Conservation (phyloP, 2,888 invertebrate species). For the Ypsolopha sequella region DNA sequence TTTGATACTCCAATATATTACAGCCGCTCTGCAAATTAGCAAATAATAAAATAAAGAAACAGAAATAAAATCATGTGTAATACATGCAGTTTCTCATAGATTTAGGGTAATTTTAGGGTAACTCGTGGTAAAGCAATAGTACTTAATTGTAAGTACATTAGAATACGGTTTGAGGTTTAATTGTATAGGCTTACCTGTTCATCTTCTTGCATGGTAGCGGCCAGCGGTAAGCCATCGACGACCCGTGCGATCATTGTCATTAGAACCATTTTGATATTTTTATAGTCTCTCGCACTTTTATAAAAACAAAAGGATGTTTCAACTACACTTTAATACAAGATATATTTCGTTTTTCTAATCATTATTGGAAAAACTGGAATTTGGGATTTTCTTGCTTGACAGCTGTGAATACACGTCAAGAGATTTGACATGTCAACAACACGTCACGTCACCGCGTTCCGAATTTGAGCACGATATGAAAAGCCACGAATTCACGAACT, state of each 20-base stretch:
- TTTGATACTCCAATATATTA: constrained; percentile 97
- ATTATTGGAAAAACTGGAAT: constrained; percentile 39
- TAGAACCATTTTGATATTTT: constrained; percentile 83
- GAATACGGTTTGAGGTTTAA: background rate
- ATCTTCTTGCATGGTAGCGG: constrained; percentile 98
- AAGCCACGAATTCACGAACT: too few species aligned
- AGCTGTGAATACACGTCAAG: constrained; percentile 51
- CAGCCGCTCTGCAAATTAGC: constrained; percentile 82
- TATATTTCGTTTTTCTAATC: constrained; percentile 43
- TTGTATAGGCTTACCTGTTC: constrained; percentile 86
- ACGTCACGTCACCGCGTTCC: constrained; percentile 26
- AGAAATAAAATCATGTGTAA: background rate
- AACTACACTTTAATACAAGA: constrained; percentile 19
- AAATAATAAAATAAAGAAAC: constrained; percentile 3
- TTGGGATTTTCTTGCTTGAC: constrained; percentile 25
- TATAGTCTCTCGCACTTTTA: constrained; percentile 17
- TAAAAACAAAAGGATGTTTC: background rate
- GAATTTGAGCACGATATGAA: too few species aligned
- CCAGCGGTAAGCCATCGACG: constrained; percentile 93
- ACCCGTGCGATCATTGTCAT: constrained; percentile 98
- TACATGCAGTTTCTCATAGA: too few species aligned
- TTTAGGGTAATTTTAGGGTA: too few species aligned
- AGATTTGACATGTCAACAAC: constrained; percentile 42
- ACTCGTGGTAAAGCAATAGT: background rate
- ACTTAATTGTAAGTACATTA: background rate